Evolutionary conservation across 2,888 invertebrate species (phyloP).

Genomic region (Parnassius orleans): DNA sequence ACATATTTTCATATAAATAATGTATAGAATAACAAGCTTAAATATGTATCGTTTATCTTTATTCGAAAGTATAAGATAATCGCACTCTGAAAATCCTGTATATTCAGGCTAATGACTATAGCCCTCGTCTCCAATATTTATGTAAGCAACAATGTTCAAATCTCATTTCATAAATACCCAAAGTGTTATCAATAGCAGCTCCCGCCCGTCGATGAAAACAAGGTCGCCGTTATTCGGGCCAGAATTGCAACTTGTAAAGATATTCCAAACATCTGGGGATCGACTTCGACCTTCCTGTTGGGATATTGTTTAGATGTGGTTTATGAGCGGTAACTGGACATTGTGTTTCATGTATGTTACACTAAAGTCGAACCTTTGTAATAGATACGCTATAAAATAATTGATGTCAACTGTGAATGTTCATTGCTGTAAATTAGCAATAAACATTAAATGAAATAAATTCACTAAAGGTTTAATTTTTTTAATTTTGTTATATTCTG

Average conservation of each 20-base stretch:
- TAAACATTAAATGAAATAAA: too few species aligned
- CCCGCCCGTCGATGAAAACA: conserved; percentile 42
- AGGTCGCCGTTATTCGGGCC: conserved; percentile 35
- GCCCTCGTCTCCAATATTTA: conserved; percentile 16
- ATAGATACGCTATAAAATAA: too few species aligned
- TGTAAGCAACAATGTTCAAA: conserved; percentile 34
- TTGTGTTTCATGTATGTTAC: too few species aligned
- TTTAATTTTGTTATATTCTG: too few species aligned
- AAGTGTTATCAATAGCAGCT: conserved; percentile 38
- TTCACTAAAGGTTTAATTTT: too few species aligned
- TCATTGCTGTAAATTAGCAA: too few species aligned
- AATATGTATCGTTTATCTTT: neutral
- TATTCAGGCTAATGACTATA: conserved; percentile 4
- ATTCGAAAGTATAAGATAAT: neutral
- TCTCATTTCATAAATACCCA: conserved; percentile 38
- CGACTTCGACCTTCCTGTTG: conserved; percentile 43
- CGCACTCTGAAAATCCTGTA: neutral
- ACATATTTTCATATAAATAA: too few species aligned
- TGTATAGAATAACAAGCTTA: too few species aligned
- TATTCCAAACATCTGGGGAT: conserved; percentile 58
- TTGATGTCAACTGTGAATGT: too few species aligned
- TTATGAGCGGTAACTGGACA: conserved; percentile 41
- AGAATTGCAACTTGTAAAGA: conserved; percentile 37
- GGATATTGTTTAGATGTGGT: conserved; percentile 46
- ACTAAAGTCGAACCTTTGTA: too few species aligned